A percentile compares a stretch with the other conserved stretches of the same genome.
Evolutionary conservation across 2,888 invertebrate species (phyloP).

Genomic region (Drosophila anomalata): DNA sequence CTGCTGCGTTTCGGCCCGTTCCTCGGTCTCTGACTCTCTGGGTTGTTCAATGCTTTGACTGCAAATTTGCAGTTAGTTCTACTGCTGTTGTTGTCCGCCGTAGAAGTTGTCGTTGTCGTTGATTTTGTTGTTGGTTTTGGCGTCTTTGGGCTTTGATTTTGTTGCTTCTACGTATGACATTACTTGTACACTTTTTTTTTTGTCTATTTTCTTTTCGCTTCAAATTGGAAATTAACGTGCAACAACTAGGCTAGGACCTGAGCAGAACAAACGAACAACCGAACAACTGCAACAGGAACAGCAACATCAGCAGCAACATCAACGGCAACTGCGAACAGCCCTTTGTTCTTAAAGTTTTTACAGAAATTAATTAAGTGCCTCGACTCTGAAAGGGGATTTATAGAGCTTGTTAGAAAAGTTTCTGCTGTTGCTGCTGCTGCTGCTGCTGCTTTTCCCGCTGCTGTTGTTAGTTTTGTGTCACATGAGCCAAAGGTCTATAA

Average conservation of each 20-base stretch:
- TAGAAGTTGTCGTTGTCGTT: constrained; percentile 29
- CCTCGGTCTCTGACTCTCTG: constrained; percentile 14
- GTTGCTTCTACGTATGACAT: constrained; percentile 68
- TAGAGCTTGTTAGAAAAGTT: constrained; percentile 68
- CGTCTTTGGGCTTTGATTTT: constrained; percentile 55
- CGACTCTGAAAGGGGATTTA: constrained; percentile 60
- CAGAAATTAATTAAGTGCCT: constrained; percentile 75
- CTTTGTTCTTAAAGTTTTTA: constrained; percentile 75
- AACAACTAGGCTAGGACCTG: constrained; percentile 65
- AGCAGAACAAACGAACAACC: constrained; percentile 20
- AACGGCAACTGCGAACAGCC: constrained; percentile 49
- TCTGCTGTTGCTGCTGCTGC: constrained; percentile 33
- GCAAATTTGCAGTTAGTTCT: constrained; percentile 75
- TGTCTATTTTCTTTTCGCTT: constrained; percentile 56
- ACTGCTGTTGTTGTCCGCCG: constrained; percentile 54
- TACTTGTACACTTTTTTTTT: constrained; percentile 48
- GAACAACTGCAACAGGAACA: constrained; percentile 10
- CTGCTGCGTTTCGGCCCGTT: constrained; percentile 38
- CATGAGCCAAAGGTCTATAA: constrained; percentile 57
- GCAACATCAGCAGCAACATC: constrained; percentile 3
- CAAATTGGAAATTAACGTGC: constrained; percentile 76
- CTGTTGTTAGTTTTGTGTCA: constrained; percentile 52
- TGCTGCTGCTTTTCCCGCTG: constrained; percentile 25
- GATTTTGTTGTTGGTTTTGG: constrained; percentile 14
- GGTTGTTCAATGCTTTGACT: constrained; percentile 36